A percentile compares a stretch with the other conserved stretches of the same genome.
Conservation (phyloP, 2,113 vertebrate species). For the Platycercus adscitus region DNA sequence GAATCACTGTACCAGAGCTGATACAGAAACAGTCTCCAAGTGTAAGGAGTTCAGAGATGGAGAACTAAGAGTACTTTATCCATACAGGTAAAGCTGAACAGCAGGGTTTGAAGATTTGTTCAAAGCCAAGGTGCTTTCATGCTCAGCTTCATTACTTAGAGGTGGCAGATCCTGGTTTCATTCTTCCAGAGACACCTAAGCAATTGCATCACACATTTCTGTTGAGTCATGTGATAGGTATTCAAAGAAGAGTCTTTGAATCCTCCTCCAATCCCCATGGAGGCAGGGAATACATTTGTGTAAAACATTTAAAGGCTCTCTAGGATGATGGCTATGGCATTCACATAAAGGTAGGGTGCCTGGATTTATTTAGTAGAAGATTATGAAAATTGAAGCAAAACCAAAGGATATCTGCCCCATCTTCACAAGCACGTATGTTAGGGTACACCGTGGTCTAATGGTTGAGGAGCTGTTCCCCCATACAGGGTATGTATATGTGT, state of each 20-base stretch:
- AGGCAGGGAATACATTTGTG: neutral
- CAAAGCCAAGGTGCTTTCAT: neutral
- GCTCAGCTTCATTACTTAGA: neutral
- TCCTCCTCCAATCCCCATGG: neutral
- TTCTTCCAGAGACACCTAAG: neutral
- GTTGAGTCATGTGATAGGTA: accelerated
- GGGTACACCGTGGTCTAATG: neutral
- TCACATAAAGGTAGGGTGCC: neutral
- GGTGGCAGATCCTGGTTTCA: neutral
- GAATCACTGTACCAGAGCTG: neutral
- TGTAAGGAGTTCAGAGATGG: neutral
- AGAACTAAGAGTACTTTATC: neutral
- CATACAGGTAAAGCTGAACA: neutral
- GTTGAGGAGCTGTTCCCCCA: neutral
- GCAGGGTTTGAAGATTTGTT: neutral
- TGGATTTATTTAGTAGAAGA: neutral
- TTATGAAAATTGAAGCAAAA: neutral
- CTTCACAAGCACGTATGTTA: neutral
- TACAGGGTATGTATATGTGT: neutral
- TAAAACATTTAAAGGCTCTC: neutral
- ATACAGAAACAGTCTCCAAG: neutral
- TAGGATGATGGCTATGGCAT: neutral
- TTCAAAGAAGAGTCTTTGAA: neutral
- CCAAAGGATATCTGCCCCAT: neutral
- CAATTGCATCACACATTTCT: neutral